Evolutionary conservation across 2,797 vertebrate species (phyloP).

Genomic region (Picus viridis): DNA sequence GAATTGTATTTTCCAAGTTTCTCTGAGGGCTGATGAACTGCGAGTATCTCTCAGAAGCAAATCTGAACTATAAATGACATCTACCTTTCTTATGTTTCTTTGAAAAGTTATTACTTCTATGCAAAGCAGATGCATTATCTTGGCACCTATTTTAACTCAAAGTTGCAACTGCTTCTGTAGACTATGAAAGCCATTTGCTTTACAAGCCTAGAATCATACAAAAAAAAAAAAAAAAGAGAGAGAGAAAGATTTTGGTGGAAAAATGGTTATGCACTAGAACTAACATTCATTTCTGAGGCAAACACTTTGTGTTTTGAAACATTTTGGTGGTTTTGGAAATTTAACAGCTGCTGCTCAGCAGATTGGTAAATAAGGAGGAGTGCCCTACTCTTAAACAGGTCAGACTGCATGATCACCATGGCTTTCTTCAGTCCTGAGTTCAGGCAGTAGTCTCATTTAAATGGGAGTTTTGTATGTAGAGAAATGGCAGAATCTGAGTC

Average conservation of each 20-base stretch:
- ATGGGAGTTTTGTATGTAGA: background rate
- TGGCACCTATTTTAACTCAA: slow-evolving; percentile 43
- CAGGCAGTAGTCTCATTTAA: slow-evolving; percentile 8
- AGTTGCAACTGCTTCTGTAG: slow-evolving; percentile 43
- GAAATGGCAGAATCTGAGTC: background rate
- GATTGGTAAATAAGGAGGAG: slow-evolving; percentile 51
- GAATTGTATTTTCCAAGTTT: slow-evolving; percentile 35
- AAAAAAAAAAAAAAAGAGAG: background rate
- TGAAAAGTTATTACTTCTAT: slow-evolving; percentile 24
- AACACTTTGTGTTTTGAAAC: slow-evolving; percentile 5
- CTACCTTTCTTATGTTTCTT: background rate
- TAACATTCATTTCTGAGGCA: background rate
- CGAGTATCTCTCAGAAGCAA: slow-evolving; percentile 22
- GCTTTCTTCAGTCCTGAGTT: background rate
- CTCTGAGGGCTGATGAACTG: slow-evolving; percentile 22
- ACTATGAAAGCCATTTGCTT: slow-evolving; percentile 31
- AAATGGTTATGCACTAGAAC: slow-evolving; percentile 33
- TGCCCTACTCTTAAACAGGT: slow-evolving; percentile 34
- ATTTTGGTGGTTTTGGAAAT: slow-evolving; percentile 57
- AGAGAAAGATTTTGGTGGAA: slow-evolving; percentile 32
- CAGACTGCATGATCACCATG: background rate
- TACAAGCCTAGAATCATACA: slow-evolving; percentile 43
- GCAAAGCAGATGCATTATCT: slow-evolving; percentile 5
- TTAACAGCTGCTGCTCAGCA: slow-evolving; percentile 65
- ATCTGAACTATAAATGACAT: slow-evolving; percentile 47